These are phyloP conservation scores for Melozone crissalis DNA, from an alignment of 2,113 vertebrate genomes.

Conservation along the genomic window DNA sequence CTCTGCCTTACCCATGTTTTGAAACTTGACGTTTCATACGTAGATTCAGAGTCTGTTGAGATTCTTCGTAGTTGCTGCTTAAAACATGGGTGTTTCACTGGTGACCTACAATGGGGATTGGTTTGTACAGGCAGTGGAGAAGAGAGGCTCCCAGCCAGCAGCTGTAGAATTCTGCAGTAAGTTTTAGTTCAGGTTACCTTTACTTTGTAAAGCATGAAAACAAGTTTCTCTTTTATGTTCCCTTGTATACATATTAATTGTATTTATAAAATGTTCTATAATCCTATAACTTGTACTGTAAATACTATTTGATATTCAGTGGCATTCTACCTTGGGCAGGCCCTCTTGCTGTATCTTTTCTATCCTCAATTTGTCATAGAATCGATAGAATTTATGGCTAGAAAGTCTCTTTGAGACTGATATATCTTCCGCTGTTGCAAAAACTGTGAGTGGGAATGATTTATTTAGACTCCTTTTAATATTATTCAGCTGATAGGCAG, in stretches of 20 bases:
- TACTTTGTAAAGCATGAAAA: constrained; percentile 50
- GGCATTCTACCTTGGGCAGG: constrained; percentile 78
- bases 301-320: constrained; percentile 77
- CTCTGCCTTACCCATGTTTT: background rate
- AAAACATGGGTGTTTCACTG: constrained; percentile 7
- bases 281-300: constrained; percentile 77
- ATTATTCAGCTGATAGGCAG: constrained; percentile 58
- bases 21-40: background rate
- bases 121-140: background rate
- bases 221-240: constrained; percentile 39
- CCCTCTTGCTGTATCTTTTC: constrained; percentile 78
- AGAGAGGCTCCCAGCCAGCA: constrained; percentile 69
- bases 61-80: constrained; percentile 25
- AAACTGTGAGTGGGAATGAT: constrained; percentile 73
- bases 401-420: constrained; percentile 67
- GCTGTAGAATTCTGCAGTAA: constrained; percentile 39
- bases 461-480: constrained; percentile 67
- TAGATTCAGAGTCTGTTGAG: background rate
- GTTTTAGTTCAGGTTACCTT: constrained; percentile 55
- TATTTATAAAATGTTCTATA: constrained; percentile 94
- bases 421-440: constrained; percentile 68
- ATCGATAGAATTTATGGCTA: constrained; percentile 71
- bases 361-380: constrained; percentile 70
- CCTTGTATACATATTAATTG: constrained; percentile 84
- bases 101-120: background rate